These are phyloP conservation scores for Mesoligia furuncula DNA, from an alignment of 2,888 invertebrate genomes.

Conservation along the genomic window DNA sequence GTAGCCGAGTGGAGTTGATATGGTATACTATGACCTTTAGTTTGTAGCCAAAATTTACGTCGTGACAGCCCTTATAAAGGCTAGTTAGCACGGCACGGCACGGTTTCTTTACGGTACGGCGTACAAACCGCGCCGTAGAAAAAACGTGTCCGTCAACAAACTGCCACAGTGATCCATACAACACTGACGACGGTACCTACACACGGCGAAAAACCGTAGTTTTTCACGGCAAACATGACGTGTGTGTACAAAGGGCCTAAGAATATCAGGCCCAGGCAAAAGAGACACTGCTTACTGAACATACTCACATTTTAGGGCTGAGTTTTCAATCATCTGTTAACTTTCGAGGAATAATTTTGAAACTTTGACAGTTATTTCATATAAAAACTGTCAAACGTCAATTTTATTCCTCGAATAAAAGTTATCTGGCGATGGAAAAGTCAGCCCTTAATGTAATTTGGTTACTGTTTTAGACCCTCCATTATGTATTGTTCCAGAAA, in stretches of 20 bases:
- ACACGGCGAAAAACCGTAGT: neutral
- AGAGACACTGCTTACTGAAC: neutral
- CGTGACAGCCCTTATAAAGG: too few species aligned
- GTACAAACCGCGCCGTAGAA: too few species aligned
- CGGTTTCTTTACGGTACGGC: neutral
- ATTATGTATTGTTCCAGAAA: conserved; percentile 92
- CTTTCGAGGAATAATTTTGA: too few species aligned
- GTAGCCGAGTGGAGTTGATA: too few species aligned
- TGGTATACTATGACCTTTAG: too few species aligned
- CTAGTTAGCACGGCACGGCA: neutral
- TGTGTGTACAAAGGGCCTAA: neutral
- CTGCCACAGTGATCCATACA: neutral
- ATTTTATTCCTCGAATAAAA: too few species aligned
- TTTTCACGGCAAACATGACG: neutral
- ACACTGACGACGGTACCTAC: neutral
- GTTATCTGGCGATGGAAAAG: too few species aligned
- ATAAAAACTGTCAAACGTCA: too few species aligned
- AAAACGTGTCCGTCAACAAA: neutral
- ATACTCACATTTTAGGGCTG: neutral
- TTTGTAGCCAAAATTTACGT: neutral
- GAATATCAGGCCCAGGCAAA: neutral
- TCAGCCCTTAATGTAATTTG: neutral
- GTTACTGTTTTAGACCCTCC: neutral
- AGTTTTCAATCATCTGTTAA: too few species aligned
- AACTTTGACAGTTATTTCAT: too few species aligned